A percentile compares a stretch with the other conserved stretches of the same genome.
Conservation (phyloP, 2,113 vertebrate species). For the Bolborhynchus lineola region DNA sequence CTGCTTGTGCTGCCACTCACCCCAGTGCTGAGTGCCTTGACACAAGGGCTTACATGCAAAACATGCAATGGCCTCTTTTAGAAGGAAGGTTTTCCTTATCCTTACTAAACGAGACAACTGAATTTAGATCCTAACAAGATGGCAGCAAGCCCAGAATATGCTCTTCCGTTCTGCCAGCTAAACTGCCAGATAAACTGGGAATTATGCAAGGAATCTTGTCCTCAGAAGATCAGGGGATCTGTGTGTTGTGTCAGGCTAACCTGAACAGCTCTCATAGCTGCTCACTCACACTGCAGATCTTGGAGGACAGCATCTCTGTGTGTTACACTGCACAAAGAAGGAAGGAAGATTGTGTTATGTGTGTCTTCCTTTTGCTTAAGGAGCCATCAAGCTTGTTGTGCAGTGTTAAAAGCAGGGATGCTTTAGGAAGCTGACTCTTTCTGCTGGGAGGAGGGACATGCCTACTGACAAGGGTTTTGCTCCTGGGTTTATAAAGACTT, state of each 20-base stretch:
- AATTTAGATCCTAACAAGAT: slow-evolving; percentile 12
- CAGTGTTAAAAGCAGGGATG: background rate
- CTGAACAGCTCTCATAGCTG: background rate
- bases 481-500: background rate
- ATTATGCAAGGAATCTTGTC: slow-evolving; percentile 26
- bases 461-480: background rate
- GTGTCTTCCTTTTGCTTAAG: background rate
- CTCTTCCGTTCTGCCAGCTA: background rate
- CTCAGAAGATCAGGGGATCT: background rate
- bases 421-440: background rate
- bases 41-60: background rate
- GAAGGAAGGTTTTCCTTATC: background rate
- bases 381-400: background rate
- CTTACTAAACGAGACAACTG: background rate
- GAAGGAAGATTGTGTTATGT: background rate
- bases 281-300: background rate
- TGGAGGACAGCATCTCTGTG: background rate
- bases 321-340: background rate
- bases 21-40: background rate
- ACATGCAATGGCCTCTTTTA: background rate
- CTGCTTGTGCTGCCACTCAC: background rate
- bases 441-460: background rate
- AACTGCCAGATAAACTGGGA: background rate
- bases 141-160: slow-evolving; percentile 42
- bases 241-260: background rate